A percentile compares a stretch with the other conserved stretches of the same genome.
These are phyloP conservation scores for Chrysocyon brachyurus DNA, from an alignment of 2,797 vertebrate genomes.

Conservation along the genomic window DNA sequence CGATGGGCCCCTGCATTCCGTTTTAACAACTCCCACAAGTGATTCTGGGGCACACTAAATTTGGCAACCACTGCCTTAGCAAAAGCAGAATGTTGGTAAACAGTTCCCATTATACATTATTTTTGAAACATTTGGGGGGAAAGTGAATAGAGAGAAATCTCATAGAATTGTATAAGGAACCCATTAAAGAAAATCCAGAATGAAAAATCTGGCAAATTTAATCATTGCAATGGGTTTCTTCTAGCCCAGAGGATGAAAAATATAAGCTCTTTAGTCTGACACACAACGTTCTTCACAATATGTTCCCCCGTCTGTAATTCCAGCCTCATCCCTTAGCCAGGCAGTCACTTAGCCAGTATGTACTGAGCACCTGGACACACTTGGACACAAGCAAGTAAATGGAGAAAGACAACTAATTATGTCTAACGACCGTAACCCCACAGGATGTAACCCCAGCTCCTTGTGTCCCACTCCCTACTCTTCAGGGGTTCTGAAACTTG, in stretches of 20 bases:
- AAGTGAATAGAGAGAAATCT: conserved; percentile 8
- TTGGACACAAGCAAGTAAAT: not conserved
- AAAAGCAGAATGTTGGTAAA: conserved; percentile 37
- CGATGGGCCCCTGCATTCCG: not conserved
- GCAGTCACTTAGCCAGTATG: not conserved
- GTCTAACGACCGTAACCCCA: not conserved
- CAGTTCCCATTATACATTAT: not conserved
- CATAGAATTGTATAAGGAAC: not conserved
- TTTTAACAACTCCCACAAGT: not conserved
- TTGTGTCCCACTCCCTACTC: not conserved
- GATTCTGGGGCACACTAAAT: not conserved
- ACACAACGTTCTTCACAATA: not conserved
- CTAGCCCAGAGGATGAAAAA: conserved; percentile 8
- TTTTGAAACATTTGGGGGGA: not conserved
- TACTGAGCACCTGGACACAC: not conserved
- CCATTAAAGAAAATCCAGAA: not conserved
- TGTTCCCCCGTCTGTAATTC: not conserved
- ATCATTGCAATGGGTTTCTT: conserved; percentile 5
- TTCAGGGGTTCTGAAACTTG: not conserved
- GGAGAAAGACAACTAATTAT: not conserved
- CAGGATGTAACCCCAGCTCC: not conserved
- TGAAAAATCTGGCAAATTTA: conserved; percentile 36
- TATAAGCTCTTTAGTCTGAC: not conserved
- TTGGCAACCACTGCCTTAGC: not conserved
- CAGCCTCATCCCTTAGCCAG: not conserved